Evolutionary conservation across 2,888 invertebrate genomes (phyloP), one percentile per base, ranked within the genome.

Genomic region (Rhagium mordax): DNA sequence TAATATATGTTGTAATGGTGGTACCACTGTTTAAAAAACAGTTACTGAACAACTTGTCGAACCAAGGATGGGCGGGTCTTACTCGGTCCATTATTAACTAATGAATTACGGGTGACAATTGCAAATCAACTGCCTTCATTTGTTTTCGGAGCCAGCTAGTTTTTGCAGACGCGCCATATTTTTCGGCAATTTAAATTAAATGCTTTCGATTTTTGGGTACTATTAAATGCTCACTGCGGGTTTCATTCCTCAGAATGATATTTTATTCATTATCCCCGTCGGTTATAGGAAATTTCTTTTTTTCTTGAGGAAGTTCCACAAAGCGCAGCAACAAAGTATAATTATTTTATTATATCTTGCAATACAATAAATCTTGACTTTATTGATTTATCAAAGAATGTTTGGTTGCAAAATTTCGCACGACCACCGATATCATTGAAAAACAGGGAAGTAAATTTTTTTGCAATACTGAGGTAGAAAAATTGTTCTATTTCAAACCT

Each of bases 61-160:
- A 62, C 67, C 55, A 47, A 62, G 62, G 70, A 72, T 70, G 72
- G 76, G 74, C 74, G 74, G 71, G 48, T 68, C 78, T 71, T 65
- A 7, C 57, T 59, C 73, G 72, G 79, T 81, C n/a, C 83, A 81
- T 83, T 84, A 84, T 82, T 82, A 79, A 81, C 82, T 81, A 83
- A 83, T 83, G 83, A 82, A 81, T 82, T 83, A 84, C 82, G 84
- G 84, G 83, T 82, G 84, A 84, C 83, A 84, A 83, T 84, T 83
- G 84, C 83, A 76, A 83, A 83, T 81, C 83, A 75, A 51, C 70
- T 65, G 57, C 59, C 55, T 68, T 69, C 68, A 62, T 55, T 66
- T 67, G 62, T 62, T 61, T 66, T 41, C 69, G 71, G 65, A 66
- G 69, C 74, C 75, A 70, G 70, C 82, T 76, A 81, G 80, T 84